These are phyloP conservation scores for Yoshiicerus persimilis DNA, from an alignment of 1,140 invertebrate species.

Conservation along the genomic window DNA sequence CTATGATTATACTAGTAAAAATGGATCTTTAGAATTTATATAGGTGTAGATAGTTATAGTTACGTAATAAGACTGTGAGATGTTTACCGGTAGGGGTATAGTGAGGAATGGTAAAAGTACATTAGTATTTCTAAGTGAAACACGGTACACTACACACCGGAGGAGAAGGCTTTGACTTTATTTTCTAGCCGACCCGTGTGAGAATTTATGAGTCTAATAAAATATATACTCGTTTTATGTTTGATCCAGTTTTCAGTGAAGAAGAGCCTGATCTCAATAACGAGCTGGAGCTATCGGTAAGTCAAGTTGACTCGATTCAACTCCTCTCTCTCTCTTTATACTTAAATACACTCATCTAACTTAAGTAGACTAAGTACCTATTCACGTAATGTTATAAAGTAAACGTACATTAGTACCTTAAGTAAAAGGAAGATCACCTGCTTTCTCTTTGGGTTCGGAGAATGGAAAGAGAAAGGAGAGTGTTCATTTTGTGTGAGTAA, in stretches of 20 bases:
- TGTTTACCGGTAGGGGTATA: too few relatives aligned
- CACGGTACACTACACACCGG: neutral
- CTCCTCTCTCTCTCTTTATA: neutral
- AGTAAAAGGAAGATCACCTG: neutral
- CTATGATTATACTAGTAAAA: too few relatives aligned
- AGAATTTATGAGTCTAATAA: constrained; percentile 47
- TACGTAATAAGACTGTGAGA: too few relatives aligned
- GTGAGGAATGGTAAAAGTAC: neutral
- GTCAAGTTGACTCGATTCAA: constrained; percentile 49
- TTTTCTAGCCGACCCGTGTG: constrained; percentile 24
- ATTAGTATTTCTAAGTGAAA: neutral
- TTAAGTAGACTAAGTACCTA: neutral
- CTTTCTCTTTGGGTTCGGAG: neutral
- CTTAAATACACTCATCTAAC: neutral
- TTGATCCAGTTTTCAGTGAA: constrained; percentile 73
- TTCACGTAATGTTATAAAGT: neutral
- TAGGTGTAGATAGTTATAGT: too few relatives aligned
- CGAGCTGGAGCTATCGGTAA: constrained; percentile 82
- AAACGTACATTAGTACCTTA: neutral
- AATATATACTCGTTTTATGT: constrained; percentile 31
- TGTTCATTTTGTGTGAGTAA: neutral
- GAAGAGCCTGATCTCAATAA: constrained; percentile 81
- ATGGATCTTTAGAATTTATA: too few relatives aligned
- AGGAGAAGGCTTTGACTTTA: neutral
- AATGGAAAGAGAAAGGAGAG: too few relatives aligned